These are phyloP conservation scores for Ctenopoma kingsleyae DNA, from an alignment of 2,797 vertebrate genomes.

Conservation along the genomic window DNA sequence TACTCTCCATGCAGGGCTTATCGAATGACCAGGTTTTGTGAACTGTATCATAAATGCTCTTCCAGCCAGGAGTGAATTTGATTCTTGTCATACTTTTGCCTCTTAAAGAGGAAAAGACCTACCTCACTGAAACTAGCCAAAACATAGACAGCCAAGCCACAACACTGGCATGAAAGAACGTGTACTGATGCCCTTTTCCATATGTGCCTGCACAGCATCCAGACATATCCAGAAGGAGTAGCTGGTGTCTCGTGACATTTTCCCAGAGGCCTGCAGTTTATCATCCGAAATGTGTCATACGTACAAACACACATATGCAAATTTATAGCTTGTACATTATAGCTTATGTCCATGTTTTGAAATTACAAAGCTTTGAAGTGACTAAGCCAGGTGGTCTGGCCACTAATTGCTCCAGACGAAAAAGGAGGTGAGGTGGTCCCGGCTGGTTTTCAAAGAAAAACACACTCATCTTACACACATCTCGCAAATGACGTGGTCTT, in stretches of 20 bases:
- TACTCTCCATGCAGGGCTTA: conserved; percentile 15
- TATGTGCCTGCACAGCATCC: conserved; percentile 68
- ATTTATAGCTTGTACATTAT: conserved; percentile 24
- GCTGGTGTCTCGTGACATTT: conserved; percentile 69
- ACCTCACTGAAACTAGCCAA: conserved; percentile 76
- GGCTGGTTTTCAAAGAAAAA: conserved; percentile 63
- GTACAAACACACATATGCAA: conserved; percentile 35
- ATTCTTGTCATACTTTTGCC: conserved; percentile 34
- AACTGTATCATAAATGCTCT: conserved; percentile 28
- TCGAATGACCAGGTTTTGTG: conserved; percentile 40
- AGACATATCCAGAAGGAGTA: conserved; percentile 54
- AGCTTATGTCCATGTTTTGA: conserved; percentile 49
- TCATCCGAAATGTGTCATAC: conserved; percentile 59
- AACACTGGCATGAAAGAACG: conserved; percentile 62
- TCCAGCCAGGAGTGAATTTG: conserved; percentile 27
- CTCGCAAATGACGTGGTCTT: conserved; percentile 26
- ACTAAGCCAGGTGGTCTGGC: conserved; percentile 72
- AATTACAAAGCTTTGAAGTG: conserved; percentile 62
- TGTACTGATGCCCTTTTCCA: conserved; percentile 57
- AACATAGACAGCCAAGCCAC: conserved; percentile 64
- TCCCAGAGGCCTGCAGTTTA: conserved; percentile 69
- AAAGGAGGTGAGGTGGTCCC: conserved; percentile 33
- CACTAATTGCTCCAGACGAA: conserved; percentile 63
- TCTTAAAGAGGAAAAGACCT: conserved; percentile 53
- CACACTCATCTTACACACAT: conserved; percentile 44